These are phyloP conservation scores for Poeciliopsis occidentalis DNA, from an alignment of 2,113 vertebrate species.

Conservation along the genomic window DNA sequence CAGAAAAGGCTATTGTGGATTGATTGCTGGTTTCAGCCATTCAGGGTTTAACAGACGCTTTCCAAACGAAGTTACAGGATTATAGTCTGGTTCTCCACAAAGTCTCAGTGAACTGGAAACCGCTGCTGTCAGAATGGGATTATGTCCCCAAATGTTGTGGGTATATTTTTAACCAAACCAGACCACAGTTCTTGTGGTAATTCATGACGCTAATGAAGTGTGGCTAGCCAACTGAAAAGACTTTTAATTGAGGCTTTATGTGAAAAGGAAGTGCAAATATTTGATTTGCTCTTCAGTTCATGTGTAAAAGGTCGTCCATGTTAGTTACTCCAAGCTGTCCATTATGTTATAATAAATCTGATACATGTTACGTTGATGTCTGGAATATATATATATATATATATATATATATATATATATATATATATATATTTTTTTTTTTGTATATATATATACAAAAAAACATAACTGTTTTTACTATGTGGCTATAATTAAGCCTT, in stretches of 20 bases:
- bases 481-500: background rate
- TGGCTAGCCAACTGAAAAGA: background rate
- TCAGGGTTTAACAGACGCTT: slow-evolving; percentile 29
- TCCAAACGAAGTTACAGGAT: slow-evolving; percentile 19
- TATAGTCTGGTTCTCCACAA: slow-evolving; percentile 11
- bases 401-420: too few relatives aligned
- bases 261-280: background rate
- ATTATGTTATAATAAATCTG: background rate
- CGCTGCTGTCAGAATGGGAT: background rate
- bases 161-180: slow-evolving; percentile 1
- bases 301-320: too few relatives aligned
- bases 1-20: slow-evolving; percentile 39
- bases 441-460: too few relatives aligned
- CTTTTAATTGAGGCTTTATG: background rate
- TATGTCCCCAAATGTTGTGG: slow-evolving; percentile 5
- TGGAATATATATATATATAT: too few relatives aligned
- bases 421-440: too few relatives aligned
- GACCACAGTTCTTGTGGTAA: background rate
- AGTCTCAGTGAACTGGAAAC: background rate
- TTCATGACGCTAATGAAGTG: background rate
- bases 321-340: background rate
- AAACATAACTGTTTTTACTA: background rate
- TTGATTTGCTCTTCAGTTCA: background rate
- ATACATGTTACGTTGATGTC: background rate
- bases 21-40: slow-evolving; percentile 38